A percentile compares a stretch with the other conserved stretches of the same genome.
Conservation (phyloP, 1,140 invertebrate genomes). For the Apis dorsata region DNA sequence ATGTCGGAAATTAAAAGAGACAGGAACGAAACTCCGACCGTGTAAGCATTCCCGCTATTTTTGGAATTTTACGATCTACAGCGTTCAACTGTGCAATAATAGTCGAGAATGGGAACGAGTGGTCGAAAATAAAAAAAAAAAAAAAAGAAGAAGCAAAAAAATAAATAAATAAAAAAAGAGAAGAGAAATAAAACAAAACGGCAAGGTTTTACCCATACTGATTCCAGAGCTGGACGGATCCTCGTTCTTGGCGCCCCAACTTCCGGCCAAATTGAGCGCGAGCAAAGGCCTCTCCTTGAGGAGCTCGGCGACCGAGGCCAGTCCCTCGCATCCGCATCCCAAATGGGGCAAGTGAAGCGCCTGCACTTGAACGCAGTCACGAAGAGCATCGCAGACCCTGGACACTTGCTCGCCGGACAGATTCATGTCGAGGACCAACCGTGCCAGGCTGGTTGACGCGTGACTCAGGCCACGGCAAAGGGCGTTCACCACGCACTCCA, state of each 20-base stretch:
- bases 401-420: conserved; percentile 80
- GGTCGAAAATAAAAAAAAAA: neutral
- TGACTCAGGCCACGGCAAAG: conserved; percentile 78
- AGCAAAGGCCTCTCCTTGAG: conserved; percentile 78
- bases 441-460: conserved; percentile 74
- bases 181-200: neutral
- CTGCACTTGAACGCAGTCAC: conserved; percentile 78
- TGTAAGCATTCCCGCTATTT: neutral
- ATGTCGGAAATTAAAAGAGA: conserved; percentile 7
- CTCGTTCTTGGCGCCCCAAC: conserved; percentile 79
- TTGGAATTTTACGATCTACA: neutral
- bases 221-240: conserved; percentile 79
- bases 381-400: conserved; percentile 78
- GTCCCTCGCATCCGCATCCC: conserved; percentile 80
- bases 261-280: conserved; percentile 80
- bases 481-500: conserved; percentile 81
- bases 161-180: neutral
- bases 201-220: conserved; percentile 76
- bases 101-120: neutral
- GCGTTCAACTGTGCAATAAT: neutral
- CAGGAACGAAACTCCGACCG: neutral
- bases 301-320: conserved; percentile 78
- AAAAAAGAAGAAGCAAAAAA: neutral
- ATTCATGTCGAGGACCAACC: conserved; percentile 81
- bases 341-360: conserved; percentile 82